phyloP scores from a whole-genome alignment of 2,113 vertebrate species.

The Anolis sagrei region DNA sequence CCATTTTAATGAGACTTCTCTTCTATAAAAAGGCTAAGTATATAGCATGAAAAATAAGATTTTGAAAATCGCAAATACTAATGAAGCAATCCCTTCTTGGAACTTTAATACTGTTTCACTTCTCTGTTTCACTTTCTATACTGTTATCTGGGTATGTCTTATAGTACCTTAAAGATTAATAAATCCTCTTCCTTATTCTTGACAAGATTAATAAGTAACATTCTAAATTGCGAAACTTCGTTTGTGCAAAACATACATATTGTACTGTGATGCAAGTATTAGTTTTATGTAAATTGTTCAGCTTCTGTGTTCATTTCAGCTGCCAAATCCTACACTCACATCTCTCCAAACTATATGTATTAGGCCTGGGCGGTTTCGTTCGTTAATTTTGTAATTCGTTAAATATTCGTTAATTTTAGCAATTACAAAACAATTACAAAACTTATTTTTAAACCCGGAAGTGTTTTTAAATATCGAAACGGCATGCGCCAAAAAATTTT shows the following conservation, averaged over 20 bases:
- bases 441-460: no score
- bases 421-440: no score
- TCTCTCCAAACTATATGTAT: rapidly evolving
- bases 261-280: neutral
- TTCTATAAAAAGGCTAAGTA: neutral
- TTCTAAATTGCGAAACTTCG: neutral
- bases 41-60: neutral
- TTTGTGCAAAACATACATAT: neutral
- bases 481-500: no score
- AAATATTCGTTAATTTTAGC: no score
- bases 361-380: no score
- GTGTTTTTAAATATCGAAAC: no score
- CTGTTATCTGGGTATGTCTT: neutral
- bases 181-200: neutral
- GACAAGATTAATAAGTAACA: neutral
- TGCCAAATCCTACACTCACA: neutral
- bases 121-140: neutral
- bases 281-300: neutral
- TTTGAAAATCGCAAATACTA: neutral
- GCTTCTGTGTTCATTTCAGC: neutral
- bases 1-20: neutral
- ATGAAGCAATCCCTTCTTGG: neutral
- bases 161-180: no score
- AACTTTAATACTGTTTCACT: no score
- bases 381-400: no score